Evolutionary conservation across 2,113 vertebrate genomes (phyloP).

Genomic region (Pseudopipra pipra): DNA sequence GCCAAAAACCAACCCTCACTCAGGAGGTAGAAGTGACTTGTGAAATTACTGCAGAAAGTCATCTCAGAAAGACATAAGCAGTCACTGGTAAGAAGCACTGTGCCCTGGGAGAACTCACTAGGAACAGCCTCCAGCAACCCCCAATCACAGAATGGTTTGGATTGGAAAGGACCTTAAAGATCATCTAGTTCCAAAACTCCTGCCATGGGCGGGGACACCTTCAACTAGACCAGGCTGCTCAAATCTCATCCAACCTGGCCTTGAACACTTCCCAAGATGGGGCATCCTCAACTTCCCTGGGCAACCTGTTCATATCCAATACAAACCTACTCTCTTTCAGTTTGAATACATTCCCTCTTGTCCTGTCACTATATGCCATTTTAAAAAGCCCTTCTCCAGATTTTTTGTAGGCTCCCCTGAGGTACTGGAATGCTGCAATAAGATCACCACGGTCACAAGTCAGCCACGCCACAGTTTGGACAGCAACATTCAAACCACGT

Average conservation of each 20-base stretch:
- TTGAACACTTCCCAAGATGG: neutral
- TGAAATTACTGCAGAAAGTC: neutral
- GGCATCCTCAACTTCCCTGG: neutral
- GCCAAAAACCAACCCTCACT: neutral
- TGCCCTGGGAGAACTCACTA: accelerated
- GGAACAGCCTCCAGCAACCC: neutral
- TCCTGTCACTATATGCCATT: neutral
- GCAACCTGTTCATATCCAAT: neutral
- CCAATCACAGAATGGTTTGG: neutral
- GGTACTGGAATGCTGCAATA: neutral
- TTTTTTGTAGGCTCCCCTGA: neutral
- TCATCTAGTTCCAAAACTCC: neutral
- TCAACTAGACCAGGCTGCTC: neutral
- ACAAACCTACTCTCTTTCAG: neutral
- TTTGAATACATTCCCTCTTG: neutral
- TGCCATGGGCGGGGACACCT: neutral
- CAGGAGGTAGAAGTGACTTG: neutral
- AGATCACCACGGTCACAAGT: neutral
- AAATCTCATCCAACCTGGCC: neutral
- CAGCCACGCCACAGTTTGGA: accelerated
- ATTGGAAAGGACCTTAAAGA: neutral
- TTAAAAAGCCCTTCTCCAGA: neutral
- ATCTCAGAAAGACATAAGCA: neutral
- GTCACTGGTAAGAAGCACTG: accelerated
- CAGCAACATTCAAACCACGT: neutral